phyloP scores from a whole-genome alignment of 2,113 vertebrate genomes.

The Salvelinus sp. region DNA sequence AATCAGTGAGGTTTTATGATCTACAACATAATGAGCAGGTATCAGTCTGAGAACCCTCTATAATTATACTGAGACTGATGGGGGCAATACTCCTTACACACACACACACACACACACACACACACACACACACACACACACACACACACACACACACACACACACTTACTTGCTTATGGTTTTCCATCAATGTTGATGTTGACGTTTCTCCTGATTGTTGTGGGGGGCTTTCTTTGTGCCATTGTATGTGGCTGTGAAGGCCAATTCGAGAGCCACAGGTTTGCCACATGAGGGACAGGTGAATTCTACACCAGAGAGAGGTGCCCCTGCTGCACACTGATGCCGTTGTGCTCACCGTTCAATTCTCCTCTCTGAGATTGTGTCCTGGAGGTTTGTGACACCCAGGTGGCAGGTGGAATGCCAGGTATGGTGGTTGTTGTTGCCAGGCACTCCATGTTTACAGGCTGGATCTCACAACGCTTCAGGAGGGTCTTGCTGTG shows the following conservation, averaged over 20 bases:
- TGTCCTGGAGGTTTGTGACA: too few relatives aligned
- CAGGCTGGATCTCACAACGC: background rate
- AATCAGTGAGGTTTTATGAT: constrained; percentile 61
- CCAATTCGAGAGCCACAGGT: too few relatives aligned
- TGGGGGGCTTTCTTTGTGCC: background rate
- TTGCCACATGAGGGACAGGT: too few relatives aligned
- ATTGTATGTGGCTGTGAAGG: too few relatives aligned
- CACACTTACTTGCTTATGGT: background rate
- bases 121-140: background rate
- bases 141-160: background rate
- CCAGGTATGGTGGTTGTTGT: too few relatives aligned
- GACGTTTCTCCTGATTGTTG: background rate
- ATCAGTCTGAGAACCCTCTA: constrained; percentile 27
- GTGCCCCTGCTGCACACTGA: too few relatives aligned
- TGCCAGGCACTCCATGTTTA: too few relatives aligned
- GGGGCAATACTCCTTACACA: constrained; percentile 6
- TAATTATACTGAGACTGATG: constrained; percentile 38
- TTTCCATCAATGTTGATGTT: background rate
- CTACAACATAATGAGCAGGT: constrained; percentile 62
- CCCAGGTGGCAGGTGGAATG: too few relatives aligned
- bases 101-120: background rate
- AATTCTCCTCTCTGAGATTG: too few relatives aligned
- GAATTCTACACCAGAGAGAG: too few relatives aligned
- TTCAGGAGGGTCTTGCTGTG: background rate
- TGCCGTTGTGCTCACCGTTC: too few relatives aligned